Evolutionary conservation across 2,888 invertebrate species (phyloP), one percentile per base, ranked within the genome.

Genomic region (Drosophila affinis): DNA sequence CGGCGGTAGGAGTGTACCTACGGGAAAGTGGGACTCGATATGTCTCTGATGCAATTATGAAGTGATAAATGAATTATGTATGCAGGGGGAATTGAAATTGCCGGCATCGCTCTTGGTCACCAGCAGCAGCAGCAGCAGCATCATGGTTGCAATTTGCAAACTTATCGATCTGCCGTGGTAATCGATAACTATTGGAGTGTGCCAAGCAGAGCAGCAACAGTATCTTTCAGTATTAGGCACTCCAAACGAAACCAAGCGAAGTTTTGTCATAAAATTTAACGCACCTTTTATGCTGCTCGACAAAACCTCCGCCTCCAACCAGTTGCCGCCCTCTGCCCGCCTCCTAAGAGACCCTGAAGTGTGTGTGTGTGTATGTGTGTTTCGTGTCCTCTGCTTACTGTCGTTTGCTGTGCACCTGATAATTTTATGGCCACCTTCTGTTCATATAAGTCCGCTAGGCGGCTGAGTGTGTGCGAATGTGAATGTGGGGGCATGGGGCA

Each of bases 251-350:
- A 67, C 74, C 72, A 72, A 49, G 76, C 76, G 73, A 81, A 79
- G 79, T 75, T 81, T 84, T 75, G 77, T 81, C 81, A 79, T 86
- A 75, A 78, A 81, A 86, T 78, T 80, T 81, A 67, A 71, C 81
- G 72, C 79, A 73, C 82, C 78, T 87, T 77, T 75, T 77, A 12
- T 34, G 34, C 34, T 34, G 34, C 12, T 34, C 34, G 12, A 10
- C 32, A 1, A 32, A 32, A 32, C 1, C 10, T 0, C 32, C 78
- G 63, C 45, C 56, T 48, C 62, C 3, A 4, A 12, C 32, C 10
- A 10, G 18, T 2, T 5, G 17, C 14, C 39, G 10, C 10, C 32
- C 32, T 3, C 78, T 62, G 44, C 67, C 51, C 2, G 29, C 29
- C 9, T 7, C 77, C 78, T 61, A 53, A 45, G 68, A 61, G 77